These are phyloP conservation scores for Gopherus flavomarginatus DNA, from an alignment of 2,113 vertebrate species.

Conservation along the genomic window DNA sequence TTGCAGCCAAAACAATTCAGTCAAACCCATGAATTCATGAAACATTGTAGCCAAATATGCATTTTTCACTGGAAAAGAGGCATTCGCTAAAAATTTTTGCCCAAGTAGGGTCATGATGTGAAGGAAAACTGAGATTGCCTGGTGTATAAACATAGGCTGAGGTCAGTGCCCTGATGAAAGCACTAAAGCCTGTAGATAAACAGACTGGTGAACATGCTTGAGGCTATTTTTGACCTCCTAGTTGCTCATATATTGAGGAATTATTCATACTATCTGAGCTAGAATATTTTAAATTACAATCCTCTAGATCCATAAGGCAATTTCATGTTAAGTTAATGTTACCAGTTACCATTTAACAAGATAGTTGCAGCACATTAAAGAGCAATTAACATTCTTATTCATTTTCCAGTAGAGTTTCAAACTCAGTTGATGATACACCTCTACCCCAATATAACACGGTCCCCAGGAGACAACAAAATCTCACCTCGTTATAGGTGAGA, in stretches of 20 bases:
- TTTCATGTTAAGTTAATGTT: background rate
- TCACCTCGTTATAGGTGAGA: too few species aligned
- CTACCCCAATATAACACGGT: too few species aligned
- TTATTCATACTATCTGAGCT: background rate
- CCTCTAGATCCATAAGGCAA: background rate
- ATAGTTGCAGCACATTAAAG: background rate
- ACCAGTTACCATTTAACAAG: background rate
- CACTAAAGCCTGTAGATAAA: background rate
- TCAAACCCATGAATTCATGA: background rate
- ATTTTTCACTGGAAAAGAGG: background rate
- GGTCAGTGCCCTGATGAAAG: rapidly evolving
- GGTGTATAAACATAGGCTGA: background rate
- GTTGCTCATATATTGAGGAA: too few species aligned
- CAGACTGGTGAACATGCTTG: background rate
- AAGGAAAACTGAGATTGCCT: background rate
- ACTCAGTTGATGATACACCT: background rate
- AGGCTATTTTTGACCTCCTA: background rate
- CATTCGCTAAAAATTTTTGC: background rate
- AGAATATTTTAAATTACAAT: background rate
- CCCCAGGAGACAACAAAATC: too few species aligned
- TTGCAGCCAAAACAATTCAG: background rate
- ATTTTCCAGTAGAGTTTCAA: background rate
- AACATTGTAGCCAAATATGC: background rate
- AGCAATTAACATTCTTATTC: background rate
- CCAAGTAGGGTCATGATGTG: background rate